These are phyloP conservation scores for Xestia ashworthii DNA, from an alignment of 2,888 invertebrate genomes.

Conservation along the genomic window DNA sequence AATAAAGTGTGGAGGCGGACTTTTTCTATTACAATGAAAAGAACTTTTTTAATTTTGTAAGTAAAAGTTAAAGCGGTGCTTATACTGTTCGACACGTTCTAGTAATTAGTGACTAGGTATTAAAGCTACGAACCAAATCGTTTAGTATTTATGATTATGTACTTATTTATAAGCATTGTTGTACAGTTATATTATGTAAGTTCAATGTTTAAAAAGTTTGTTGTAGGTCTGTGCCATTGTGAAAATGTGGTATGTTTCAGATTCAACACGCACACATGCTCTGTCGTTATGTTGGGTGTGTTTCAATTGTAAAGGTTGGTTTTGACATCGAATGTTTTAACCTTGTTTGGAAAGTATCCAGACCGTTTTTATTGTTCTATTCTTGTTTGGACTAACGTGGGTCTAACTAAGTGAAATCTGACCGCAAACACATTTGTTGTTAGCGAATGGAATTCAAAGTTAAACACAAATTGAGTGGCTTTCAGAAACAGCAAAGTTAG, in stretches of 20 bases:
- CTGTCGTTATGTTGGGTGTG: not conserved
- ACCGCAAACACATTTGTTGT: conserved; percentile 23
- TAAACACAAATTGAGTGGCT: conserved; percentile 17
- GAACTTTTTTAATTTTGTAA: conserved; percentile 51
- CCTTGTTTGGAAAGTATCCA: conserved; percentile 36
- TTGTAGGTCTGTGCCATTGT: conserved; percentile 9
- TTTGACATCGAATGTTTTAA: conserved; percentile 22
- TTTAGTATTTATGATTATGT: conserved; percentile 40
- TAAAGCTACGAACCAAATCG: conserved; percentile 63
- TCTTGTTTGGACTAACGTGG: conserved; percentile 30
- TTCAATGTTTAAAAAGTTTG: conserved; percentile 14
- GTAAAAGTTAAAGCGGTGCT: conserved; percentile 63
- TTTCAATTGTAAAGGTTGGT: conserved; percentile 10
- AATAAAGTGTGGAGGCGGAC: conserved; percentile 29
- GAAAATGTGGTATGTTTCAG: conserved; percentile 12
- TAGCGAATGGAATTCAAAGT: conserved; percentile 31
- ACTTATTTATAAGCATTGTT: conserved; percentile 32
- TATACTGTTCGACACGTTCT: conserved; percentile 57
- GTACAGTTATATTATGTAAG: conserved; percentile 34
- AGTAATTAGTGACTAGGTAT: conserved; percentile 51
- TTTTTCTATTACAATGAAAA: conserved; percentile 26
- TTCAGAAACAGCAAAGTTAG: conserved; percentile 30
- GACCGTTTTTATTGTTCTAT: conserved; percentile 48
- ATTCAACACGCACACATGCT: conserved; percentile 12
- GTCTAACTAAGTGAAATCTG: conserved; percentile 30